Evolutionary conservation across 2,113 vertebrate species (phyloP).

Genomic region (Natator depressus): DNA sequence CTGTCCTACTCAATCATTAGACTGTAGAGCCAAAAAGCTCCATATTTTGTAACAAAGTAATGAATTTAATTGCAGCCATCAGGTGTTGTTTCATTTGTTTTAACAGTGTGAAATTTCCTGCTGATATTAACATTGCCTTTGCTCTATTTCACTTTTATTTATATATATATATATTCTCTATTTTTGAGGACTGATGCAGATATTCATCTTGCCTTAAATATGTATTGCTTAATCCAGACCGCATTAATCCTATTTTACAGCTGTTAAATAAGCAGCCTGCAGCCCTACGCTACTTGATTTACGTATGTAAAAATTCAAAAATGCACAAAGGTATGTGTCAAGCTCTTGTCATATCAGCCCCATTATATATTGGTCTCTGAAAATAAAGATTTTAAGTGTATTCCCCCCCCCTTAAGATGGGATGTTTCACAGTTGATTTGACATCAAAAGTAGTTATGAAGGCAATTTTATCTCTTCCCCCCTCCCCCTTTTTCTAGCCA

Average conservation of each 20-base stretch:
- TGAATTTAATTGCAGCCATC: conserved; percentile 20
- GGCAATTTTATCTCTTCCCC: background rate
- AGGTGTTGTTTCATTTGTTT: background rate
- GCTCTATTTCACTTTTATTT: background rate
- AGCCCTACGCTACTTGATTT: conserved; percentile 10
- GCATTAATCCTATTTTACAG: background rate
- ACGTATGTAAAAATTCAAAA: background rate
- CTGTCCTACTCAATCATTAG: background rate
- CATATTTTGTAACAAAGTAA: background rate
- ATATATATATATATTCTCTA: background rate
- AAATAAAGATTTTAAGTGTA: background rate
- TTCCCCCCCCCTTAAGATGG: background rate
- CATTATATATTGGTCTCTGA: background rate
- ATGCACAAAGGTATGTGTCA: background rate
- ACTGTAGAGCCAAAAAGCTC: background rate
- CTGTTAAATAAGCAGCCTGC: conserved; percentile 29
- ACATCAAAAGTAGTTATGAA: conserved; percentile 34
- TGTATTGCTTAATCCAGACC: background rate
- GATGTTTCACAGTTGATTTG: conserved; percentile 26
- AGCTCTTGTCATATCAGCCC: conserved; percentile 1
- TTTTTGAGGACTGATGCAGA: background rate
- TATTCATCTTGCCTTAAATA: background rate
- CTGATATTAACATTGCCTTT: background rate
- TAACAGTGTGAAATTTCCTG: background rate
- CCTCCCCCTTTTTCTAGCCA: background rate